A percentile compares a stretch with the other conserved stretches of the same genome.
Evolutionary conservation across 2,888 invertebrate species (phyloP).

Genomic region (Arge pagana): DNA sequence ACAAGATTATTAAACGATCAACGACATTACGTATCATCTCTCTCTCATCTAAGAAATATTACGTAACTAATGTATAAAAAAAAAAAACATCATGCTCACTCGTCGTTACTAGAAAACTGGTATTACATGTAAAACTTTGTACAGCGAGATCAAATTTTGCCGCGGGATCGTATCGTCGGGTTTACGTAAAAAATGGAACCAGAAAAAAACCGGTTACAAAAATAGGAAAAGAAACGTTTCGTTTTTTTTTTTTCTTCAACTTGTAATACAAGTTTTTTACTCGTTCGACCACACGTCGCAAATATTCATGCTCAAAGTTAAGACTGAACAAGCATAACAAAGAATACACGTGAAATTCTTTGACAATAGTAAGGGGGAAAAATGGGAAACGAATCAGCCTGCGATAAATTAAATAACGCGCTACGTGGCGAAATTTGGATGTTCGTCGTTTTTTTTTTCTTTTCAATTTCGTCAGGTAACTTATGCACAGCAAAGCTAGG

Average conservation of each 20-base stretch:
- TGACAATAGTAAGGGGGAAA: constrained; percentile 23
- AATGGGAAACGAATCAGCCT: constrained; percentile 22
- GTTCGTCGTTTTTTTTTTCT: too few species aligned
- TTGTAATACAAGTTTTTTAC: constrained; percentile 19
- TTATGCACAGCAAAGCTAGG: too few species aligned
- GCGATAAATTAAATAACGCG: neutral
- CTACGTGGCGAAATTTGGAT: too few species aligned
- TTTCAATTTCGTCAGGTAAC: too few species aligned
- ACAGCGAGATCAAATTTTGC: too few species aligned
- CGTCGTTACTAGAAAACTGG: constrained; percentile 31
- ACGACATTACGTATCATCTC: constrained; percentile 6
- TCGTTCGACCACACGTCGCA: constrained; percentile 40
- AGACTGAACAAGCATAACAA: constrained; percentile 44
- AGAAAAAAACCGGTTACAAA: too few species aligned
- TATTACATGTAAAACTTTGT: constrained; percentile 14
- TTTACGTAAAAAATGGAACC: too few species aligned
- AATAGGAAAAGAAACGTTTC: neutral
- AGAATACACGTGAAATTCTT: constrained; percentile 23
- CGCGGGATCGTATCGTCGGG: too few species aligned
- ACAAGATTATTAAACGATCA: constrained; percentile 23
- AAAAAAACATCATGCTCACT: constrained; percentile 46
- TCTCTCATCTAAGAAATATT: constrained; percentile 15
- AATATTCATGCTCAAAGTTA: constrained; percentile 50
- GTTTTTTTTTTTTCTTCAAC: constrained; percentile 1
- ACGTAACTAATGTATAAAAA: constrained; percentile 31